Conservation (phyloP, 2,797 vertebrate species). For the Pipistrellus pygmaeus region DNA sequence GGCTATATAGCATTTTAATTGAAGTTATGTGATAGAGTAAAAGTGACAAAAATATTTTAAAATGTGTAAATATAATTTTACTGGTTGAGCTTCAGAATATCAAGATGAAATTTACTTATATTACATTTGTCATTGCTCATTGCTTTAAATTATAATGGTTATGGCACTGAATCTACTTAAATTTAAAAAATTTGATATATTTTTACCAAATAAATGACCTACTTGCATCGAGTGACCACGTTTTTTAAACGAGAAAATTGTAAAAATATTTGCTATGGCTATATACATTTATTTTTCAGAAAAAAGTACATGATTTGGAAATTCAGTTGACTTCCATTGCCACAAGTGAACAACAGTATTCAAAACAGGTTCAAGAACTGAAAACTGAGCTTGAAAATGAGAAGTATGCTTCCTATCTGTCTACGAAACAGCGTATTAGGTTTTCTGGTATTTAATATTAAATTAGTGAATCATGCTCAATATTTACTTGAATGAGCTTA, state of each 20-base stretch:
- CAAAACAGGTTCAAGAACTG: constrained; percentile 87
- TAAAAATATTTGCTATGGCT: constrained; percentile 44
- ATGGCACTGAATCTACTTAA: constrained; percentile 48
- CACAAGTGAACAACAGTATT: constrained; percentile 88
- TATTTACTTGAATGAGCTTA: constrained; percentile 52
- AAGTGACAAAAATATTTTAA: constrained; percentile 47
- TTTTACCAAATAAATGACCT: neutral
- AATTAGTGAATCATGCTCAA: constrained; percentile 47
- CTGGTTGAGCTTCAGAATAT: constrained; percentile 42
- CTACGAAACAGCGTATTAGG: constrained; percentile 10
- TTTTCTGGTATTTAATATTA: constrained; percentile 63
- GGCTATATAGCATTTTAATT: constrained; percentile 49
- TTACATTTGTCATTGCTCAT: constrained; percentile 47
- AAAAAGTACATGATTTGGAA: constrained; percentile 88
- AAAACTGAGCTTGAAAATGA: constrained; percentile 85
- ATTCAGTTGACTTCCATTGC: constrained; percentile 86
- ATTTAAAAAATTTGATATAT: constrained; percentile 31
- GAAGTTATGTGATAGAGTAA: constrained; percentile 42
- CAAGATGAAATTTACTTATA: constrained; percentile 49
- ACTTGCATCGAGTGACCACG: neutral
- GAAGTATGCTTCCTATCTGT: constrained; percentile 80
- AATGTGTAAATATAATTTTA: constrained; percentile 26
- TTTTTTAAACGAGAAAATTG: constrained; percentile 44
- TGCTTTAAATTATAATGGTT: constrained; percentile 65
- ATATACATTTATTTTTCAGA: constrained; percentile 86